These are phyloP conservation scores for Phymatocera aterrima DNA, from an alignment of 2,888 invertebrate species.

Conservation along the genomic window DNA sequence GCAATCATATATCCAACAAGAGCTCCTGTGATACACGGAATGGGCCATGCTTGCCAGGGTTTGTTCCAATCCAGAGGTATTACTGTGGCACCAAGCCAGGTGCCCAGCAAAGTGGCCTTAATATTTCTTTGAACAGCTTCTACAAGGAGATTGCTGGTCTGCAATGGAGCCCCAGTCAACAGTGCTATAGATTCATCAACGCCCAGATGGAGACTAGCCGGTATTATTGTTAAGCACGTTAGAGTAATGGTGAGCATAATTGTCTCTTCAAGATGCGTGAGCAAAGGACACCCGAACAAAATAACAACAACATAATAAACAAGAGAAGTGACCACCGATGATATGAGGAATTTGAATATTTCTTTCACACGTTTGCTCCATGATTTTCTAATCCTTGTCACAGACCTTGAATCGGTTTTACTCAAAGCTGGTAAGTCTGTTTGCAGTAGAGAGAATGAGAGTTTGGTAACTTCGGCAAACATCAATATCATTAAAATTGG, in stretches of 20 bases:
- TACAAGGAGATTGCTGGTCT: conserved; percentile 71
- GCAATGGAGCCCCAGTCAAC: conserved; percentile 76
- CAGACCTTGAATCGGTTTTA: conserved; percentile 68
- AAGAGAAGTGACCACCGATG: conserved; percentile 75
- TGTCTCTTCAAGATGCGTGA: conserved; percentile 82
- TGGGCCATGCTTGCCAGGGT: conserved; percentile 91
- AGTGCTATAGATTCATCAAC: conserved; percentile 77
- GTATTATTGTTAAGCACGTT: conserved; percentile 80
- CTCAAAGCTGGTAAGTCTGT: conserved; percentile 58
- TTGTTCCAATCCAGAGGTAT: conserved; percentile 95
- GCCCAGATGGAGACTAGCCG: conserved; percentile 80
- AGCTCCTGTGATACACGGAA: conserved; percentile 84
- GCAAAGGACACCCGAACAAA: conserved; percentile 82
- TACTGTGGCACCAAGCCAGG: conserved; percentile 90
- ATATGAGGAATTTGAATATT: conserved; percentile 75
- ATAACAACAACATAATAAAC: conserved; percentile 80
- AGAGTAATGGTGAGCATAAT: conserved; percentile 81
- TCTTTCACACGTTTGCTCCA: conserved; percentile 75
- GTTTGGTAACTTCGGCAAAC: conserved; percentile 78
- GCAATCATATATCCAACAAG: conserved; percentile 79
- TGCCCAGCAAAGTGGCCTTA: conserved; percentile 82
- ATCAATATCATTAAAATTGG: conserved; percentile 71
- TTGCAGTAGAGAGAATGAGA: conserved; percentile 65
- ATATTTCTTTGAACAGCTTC: conserved; percentile 78
- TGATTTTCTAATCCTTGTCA: conserved; percentile 73